A percentile compares a stretch with the other conserved stretches of the same genome.
Conservation (phyloP, 2,888 invertebrate genomes). For the Vannuccia rotundouncinata region DNA sequence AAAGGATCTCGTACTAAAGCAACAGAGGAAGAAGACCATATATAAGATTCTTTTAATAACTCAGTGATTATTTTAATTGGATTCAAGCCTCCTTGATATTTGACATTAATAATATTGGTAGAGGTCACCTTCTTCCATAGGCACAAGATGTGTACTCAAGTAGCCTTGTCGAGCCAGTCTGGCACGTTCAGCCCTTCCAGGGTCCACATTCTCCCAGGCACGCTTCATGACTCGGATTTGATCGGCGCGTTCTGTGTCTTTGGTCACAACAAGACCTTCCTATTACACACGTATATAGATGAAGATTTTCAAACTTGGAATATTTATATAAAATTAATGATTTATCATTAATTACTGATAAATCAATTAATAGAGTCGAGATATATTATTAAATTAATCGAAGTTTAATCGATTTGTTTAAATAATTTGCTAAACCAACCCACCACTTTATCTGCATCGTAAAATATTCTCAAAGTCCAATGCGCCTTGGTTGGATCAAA, state of each 20-base stretch:
- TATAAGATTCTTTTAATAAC: no score
- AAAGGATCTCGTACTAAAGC: background rate
- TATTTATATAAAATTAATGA: no score
- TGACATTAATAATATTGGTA: no score
- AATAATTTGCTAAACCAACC: no score
- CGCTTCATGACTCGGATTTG: slow-evolving; percentile 10
- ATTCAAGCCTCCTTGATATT: no score
- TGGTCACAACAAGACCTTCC: background rate
- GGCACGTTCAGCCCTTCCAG: slow-evolving; percentile 24
- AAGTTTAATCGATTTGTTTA: no score
- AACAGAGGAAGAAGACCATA: background rate
- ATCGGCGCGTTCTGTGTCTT: slow-evolving; percentile 25
- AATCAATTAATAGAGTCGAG: no score
- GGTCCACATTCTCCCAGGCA: slow-evolving; percentile 28
- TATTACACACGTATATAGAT: no score
- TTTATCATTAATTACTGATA: no score
- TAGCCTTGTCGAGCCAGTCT: background rate
- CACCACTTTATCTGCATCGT: slow-evolving; percentile 1
- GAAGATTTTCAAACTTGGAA: no score
- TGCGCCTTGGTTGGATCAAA: slow-evolving; percentile 30
- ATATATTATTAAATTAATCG: no score
- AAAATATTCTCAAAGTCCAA: slow-evolving; percentile 10
- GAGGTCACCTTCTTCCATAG: background rate
- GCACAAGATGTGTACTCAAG: background rate
- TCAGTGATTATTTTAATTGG: no score